Base-by-base conservation (phyloP, 2,888 invertebrate species). In the Eurois occulta region DNA sequence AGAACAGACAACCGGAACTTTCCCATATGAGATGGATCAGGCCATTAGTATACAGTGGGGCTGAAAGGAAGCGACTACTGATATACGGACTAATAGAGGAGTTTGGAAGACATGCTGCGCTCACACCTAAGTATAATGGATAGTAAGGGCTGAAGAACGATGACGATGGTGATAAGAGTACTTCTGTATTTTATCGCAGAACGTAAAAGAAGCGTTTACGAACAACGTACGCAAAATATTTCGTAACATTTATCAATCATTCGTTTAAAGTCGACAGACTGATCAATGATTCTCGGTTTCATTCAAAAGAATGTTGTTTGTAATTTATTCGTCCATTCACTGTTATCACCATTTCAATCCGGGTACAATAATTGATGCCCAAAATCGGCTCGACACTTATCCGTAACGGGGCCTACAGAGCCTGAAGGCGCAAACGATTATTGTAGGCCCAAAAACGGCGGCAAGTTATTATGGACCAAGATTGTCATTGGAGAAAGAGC, bases 321-420 rank as follows among this genome's bases (percentile, higher is more conserved):
- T 41, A 43, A 82, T 83, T 70, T 70, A 72, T 83, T 73, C 28
- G 55, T n/a, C 72, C 69, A 70, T 77, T 86, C 69, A 64, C 41
- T 64, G 64, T 52, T 68, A 79, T 74, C 74, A 46, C 58, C 41
- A 72, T 72, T 75, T 65, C 41, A 55, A 68, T 72, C 67, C 35
- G 71, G 46, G 48, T 60, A 48, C 62, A 18, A 75, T 79, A 74
- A 88, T 84, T 80, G 72, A 43, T 73, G 55, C 64, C 88, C 80
- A 78, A 86, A 88, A 78, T 67, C 62, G 84, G 81, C 66, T 65
- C 16, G 78, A 41, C 68, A 78, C 70, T 78, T 78, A 74, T 46
- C 38, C 41, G 55, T 62, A 72, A 21, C 64, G 72, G 60, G 66
- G 68, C 72, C 60, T 64, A 55, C 60, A 69, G 69, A 64, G 77